Base-by-base conservation (phyloP, 2,888 invertebrate species). In the Aphrophora alni region DNA sequence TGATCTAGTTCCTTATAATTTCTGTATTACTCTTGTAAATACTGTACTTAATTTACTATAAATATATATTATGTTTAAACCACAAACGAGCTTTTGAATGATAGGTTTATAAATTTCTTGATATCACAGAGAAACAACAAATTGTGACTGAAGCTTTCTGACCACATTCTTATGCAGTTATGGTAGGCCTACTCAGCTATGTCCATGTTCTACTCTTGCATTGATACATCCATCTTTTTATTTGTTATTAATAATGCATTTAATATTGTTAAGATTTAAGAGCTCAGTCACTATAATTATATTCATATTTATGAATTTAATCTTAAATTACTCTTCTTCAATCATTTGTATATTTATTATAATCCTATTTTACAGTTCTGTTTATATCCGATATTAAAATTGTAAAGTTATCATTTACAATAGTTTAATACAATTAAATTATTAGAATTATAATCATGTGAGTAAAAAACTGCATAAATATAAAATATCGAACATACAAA, bases 1-100 rank as follows among this genome's bases (percentile, higher is more conserved):
- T 59, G 59, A 21, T 38, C 82, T 82, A 79, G 82, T 83, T 84
- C 78, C 75, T 82, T 81, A 80, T 82, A 81, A 82, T 81, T 78
- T 74, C 71, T 82, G 74, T 78, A 81, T 75, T 75, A 75, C 78
- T 82, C 68, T 72, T 78, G 76, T 83, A 78, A 77, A 75, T 82
- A 83, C 83, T 83, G 84, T 82, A 80, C 83, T 83, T 83, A 81
- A 75, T 83, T 82, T 76, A 81, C 78, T 78, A 73, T 81, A 77
- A 78, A 14, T 44, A 44, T 59, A 59, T 38, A 38, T 70, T 75
- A 28, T 75, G 68, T 78, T 78, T 84, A 33, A 72, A 24, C 76
- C 80, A 80, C 80, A 80, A 80, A 80, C 80, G 80, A 80, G 80
- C 80, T 80, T 80, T 77, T 80, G 80, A 80, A 77, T 80, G 80